phyloP scores from a whole-genome alignment of 1,140 invertebrate genomes.

The Dendrolimus punctatus region DNA sequence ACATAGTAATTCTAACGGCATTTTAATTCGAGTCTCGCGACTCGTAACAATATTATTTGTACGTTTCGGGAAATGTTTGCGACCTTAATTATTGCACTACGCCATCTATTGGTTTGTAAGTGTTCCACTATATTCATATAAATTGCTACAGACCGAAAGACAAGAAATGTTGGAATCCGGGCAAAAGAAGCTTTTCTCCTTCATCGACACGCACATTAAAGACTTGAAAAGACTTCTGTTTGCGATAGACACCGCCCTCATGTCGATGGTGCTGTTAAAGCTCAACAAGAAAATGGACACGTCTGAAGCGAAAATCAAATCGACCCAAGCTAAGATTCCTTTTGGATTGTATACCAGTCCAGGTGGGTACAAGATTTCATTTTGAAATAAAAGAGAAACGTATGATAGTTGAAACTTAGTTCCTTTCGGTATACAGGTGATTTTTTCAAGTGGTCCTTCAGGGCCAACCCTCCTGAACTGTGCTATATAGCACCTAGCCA shows the following conservation, averaged over 20 bases:
- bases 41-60: too few species aligned
- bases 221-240: constrained; percentile 54
- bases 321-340: constrained; percentile 58
- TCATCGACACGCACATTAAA: constrained; percentile 56
- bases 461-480: too few species aligned
- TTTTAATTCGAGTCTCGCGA: too few species aligned
- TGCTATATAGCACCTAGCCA: too few species aligned
- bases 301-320: constrained; percentile 52
- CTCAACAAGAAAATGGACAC: constrained; percentile 63
- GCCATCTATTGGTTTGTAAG: too few species aligned
- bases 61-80: too few species aligned
- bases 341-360: constrained; percentile 59
- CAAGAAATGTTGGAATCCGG: constrained; percentile 36
- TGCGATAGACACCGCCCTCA: constrained; percentile 53
- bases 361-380: constrained; percentile 21
- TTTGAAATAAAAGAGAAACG: too few species aligned
- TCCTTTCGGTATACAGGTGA: too few species aligned
- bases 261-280: constrained; percentile 60
- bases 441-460: too few species aligned
- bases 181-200: constrained; percentile 37
- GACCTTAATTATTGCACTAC: too few species aligned
- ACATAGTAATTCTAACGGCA: too few species aligned
- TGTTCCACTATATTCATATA: not conserved
- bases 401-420: too few species aligned
- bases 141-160: constrained; percentile 34